Evolutionary conservation across 2,888 invertebrate genomes (phyloP).

Genomic region (Tortricodes alternella): DNA sequence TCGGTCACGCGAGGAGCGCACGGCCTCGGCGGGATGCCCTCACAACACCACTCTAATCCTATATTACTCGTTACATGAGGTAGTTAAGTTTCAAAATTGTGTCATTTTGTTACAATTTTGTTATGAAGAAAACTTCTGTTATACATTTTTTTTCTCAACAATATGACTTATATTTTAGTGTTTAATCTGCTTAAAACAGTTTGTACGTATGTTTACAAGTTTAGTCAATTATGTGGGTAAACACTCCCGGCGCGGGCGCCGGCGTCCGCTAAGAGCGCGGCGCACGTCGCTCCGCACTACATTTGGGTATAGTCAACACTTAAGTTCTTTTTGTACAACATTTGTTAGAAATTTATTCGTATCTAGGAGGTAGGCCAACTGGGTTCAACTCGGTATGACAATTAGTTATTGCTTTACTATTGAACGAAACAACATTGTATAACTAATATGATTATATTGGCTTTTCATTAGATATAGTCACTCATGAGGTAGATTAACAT

Average conservation of each 20-base stretch:
- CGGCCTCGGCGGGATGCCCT: slow-evolving; percentile 41
- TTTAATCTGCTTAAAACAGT: slow-evolving; percentile 53
- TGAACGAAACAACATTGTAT: slow-evolving; percentile 31
- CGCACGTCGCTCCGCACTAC: background rate
- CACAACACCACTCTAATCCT: slow-evolving; percentile 60
- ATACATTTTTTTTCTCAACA: slow-evolving; percentile 68
- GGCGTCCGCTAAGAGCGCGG: too few relatives aligned
- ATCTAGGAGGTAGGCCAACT: slow-evolving; percentile 61
- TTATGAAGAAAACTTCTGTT: slow-evolving; percentile 69
- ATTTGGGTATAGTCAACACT: slow-evolving; percentile 21
- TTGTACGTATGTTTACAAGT: slow-evolving; percentile 35
- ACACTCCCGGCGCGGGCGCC: too few relatives aligned
- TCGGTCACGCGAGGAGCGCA: too few relatives aligned
- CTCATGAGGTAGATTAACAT: slow-evolving; percentile 77
- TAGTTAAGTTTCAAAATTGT: slow-evolving; percentile 75
- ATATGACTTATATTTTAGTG: slow-evolving; percentile 54
- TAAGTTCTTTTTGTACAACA: slow-evolving; percentile 29
- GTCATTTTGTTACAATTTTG: slow-evolving; percentile 63
- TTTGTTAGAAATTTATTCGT: slow-evolving; percentile 34
- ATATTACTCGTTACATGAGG: slow-evolving; percentile 77
- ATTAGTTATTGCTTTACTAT: slow-evolving; percentile 31
- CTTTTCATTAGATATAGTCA: slow-evolving; percentile 47
- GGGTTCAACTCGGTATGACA: slow-evolving; percentile 44
- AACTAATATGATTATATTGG: slow-evolving; percentile 34
- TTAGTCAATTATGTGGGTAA: slow-evolving; percentile 39